phyloP scores from a whole-genome alignment of 37 sponge, comb jelly and placozoan genomes.

The Beroe forskalii region DNA sequence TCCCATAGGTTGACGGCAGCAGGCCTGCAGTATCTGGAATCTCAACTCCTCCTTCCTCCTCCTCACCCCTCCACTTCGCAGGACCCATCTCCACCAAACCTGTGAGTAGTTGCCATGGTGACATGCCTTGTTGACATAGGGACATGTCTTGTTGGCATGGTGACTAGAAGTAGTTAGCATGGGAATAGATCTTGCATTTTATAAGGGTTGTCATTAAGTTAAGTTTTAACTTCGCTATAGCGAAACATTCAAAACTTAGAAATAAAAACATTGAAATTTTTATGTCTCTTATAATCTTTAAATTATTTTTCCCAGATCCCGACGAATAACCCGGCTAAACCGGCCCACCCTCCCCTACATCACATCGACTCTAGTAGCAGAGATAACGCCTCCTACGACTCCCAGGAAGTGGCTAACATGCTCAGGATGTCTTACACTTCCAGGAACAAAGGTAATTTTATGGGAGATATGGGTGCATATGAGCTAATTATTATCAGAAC shows the following conservation, averaged over 20 bases:
- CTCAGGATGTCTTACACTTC: constrained; percentile 18
- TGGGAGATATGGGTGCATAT: no score
- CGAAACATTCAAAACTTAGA: no score
- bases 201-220: no score
- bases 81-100: constrained; percentile 51
- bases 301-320: constrained; percentile 6
- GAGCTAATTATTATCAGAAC: no score
- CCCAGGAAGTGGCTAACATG: constrained; percentile 47
- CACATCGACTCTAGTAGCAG: constrained; percentile 58
- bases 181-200: no score
- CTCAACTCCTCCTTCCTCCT: background rate
- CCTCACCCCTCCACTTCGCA: constrained; percentile 2
- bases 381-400: constrained; percentile 5
- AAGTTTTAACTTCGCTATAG: no score
- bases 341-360: background rate
- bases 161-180: no score
- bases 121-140: no score
- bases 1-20: constrained; percentile 4
- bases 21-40: background rate
- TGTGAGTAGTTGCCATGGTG: background rate
- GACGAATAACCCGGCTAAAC: background rate
- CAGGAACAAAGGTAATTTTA: background rate
- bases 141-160: background rate
- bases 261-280: no score
- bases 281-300: no score